Conservation (phyloP, 2,797 vertebrate genomes). For the Spinibarbus caldwelli region DNA sequence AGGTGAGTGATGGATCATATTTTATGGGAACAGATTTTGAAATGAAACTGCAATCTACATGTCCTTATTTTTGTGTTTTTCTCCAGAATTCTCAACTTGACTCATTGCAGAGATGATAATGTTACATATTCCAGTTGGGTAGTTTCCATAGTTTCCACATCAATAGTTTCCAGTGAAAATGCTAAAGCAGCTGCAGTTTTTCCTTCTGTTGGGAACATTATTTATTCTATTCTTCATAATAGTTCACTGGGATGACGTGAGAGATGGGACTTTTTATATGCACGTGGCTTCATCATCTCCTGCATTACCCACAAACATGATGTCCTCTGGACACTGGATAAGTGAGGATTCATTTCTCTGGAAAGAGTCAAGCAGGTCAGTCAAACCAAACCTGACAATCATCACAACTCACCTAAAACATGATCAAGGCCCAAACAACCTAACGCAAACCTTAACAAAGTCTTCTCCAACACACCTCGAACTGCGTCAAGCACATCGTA, state of each 20-base stretch:
- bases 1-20: slow-evolving; percentile 3
- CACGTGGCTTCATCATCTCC: neutral
- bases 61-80: neutral
- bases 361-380: slow-evolving; percentile 22
- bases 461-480: neutral
- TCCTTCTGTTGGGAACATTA: slow-evolving; percentile 25
- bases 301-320: neutral
- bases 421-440: neutral
- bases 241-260: slow-evolving; percentile 15
- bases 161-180: slow-evolving; percentile 25
- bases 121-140: neutral
- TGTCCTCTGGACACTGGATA: neutral
- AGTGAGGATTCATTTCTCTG: slow-evolving; percentile 11
- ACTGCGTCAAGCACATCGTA: slow-evolving; percentile 12
- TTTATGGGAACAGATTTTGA: neutral
- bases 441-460: neutral
- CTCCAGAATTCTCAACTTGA: neutral
- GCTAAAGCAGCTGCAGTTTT: slow-evolving; percentile 26
- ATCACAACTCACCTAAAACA: slow-evolving; percentile 6
- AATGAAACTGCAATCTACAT: neutral
- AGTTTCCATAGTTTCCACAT: neutral
- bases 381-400: neutral
- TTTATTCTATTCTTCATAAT: slow-evolving; percentile 17
- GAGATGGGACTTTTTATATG: neutral
- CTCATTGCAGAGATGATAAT: slow-evolving; percentile 11